Conservation (phyloP, 2,113 vertebrate species). For the Ophiodon elongatus region DNA sequence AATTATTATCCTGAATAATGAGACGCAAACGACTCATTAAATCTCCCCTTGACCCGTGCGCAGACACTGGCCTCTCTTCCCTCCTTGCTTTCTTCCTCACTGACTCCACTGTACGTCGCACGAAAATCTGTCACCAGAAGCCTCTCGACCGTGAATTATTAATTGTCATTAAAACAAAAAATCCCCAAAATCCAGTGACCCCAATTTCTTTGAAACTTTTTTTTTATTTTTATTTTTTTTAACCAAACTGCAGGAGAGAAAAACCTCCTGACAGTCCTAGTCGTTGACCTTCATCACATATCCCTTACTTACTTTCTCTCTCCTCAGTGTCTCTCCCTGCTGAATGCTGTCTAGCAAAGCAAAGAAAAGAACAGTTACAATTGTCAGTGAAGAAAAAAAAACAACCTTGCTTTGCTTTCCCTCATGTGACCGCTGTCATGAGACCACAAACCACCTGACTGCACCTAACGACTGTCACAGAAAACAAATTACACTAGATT, state of each 20-base stretch:
- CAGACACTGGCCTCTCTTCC: conserved; percentile 26
- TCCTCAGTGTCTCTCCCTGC: neutral
- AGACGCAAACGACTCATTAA: conserved; percentile 80
- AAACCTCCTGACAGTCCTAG: conserved; percentile 25
- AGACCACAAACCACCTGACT: conserved; percentile 60
- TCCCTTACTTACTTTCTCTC: neutral
- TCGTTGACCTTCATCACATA: conserved; percentile 29
- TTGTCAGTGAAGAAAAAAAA: conserved; percentile 6
- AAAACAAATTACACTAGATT: conserved; percentile 52
- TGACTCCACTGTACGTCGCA: conserved; percentile 38
- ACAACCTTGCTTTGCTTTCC: conserved; percentile 22
- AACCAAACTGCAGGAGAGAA: neutral
- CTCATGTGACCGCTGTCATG: conserved; percentile 58
- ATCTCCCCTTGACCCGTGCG: conserved; percentile 76
- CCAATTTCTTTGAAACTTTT: too few relatives aligned
- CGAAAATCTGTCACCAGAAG: conserved; percentile 30
- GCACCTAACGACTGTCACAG: conserved; percentile 60
- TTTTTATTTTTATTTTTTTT: neutral
- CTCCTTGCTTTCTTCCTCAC: conserved; percentile 26
- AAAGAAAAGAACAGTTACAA: conserved; percentile 18
- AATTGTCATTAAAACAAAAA: conserved; percentile 49
- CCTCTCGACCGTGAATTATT: conserved; percentile 61
- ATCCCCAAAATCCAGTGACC: conserved; percentile 27
- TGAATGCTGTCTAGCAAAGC: conserved; percentile 6
- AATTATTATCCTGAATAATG: conserved; percentile 78